These are phyloP conservation scores for Myotis yumanensis DNA, from an alignment of 2,113 vertebrate species.

Conservation along the genomic window DNA sequence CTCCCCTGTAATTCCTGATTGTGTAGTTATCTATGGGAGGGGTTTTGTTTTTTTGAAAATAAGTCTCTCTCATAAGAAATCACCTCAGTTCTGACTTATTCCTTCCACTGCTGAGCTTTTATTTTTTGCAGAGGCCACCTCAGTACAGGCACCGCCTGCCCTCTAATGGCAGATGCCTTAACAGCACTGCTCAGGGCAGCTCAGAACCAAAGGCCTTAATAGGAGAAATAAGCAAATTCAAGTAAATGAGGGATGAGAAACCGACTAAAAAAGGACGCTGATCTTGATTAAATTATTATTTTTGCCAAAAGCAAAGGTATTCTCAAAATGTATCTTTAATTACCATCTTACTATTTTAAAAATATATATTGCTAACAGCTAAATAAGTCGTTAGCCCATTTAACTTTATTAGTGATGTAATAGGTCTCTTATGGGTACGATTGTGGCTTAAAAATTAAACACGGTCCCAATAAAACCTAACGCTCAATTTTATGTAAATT, in stretches of 20 bases:
- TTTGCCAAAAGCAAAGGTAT: background rate
- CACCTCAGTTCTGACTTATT: background rate
- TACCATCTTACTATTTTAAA: background rate
- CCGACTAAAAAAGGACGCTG: background rate
- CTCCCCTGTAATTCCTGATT: accelerated
- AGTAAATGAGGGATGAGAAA: background rate
- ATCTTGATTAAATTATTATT: background rate
- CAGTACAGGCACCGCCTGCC: constrained; percentile 63
- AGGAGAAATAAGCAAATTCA: background rate
- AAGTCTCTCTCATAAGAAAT: background rate
- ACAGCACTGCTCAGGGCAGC: constrained; percentile 34
- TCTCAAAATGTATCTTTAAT: background rate
- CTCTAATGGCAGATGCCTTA: constrained; percentile 75
- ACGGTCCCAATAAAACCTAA: background rate
- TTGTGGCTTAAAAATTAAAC: constrained; percentile 34
- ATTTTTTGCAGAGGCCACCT: background rate
- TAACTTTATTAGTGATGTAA: background rate
- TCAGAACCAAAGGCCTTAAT: background rate
- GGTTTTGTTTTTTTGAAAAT: background rate
- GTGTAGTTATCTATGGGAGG: background rate
- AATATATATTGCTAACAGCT: background rate
- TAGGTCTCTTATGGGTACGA: background rate
- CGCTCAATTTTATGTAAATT: background rate
- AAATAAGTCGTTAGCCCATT: background rate
- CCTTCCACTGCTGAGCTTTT: background rate